Percentiles rank a stretch among this genome's conserved stretches.
Conservation (phyloP, 2,797 vertebrate genomes). For the Cossypha heuglini region DNA sequence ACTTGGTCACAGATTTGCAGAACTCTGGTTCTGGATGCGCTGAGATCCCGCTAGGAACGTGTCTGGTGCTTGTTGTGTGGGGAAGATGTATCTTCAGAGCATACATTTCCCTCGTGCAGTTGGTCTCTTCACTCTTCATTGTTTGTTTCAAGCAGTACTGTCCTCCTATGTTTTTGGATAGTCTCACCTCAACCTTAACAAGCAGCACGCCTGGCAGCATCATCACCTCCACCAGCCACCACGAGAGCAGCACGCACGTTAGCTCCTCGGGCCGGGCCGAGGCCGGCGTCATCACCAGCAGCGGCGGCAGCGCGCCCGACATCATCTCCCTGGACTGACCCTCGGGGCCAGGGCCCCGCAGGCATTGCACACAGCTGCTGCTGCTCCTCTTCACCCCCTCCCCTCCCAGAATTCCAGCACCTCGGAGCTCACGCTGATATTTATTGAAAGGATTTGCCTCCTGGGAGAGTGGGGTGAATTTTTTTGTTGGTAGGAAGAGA, state of each 20-base stretch:
- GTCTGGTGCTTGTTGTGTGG: not conserved
- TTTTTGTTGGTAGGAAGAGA: constrained; percentile 2
- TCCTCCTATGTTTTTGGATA: constrained; percentile 93
- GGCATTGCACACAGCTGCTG: constrained; percentile 28
- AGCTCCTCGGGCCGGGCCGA: constrained; percentile 80
- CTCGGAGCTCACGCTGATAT: constrained; percentile 57
- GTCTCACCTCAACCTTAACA: constrained; percentile 86
- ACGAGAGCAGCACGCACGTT: constrained; percentile 81
- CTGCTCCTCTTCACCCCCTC: not conserved
- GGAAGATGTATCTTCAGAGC: constrained; percentile 23
- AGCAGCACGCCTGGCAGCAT: constrained; percentile 82
- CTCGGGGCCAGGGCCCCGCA: not conserved
- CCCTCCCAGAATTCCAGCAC: not conserved
- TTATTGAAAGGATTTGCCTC: constrained; percentile 71
- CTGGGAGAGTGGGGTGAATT: not conserved
- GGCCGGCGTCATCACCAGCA: constrained; percentile 82
- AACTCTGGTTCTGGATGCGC: fast-evolving
- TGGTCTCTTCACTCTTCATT: constrained; percentile 73
- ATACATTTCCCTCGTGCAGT: constrained; percentile 34
- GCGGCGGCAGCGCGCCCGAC: constrained; percentile 80
- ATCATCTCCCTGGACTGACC: constrained; percentile 92
- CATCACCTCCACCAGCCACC: constrained; percentile 86
- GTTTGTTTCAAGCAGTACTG: constrained; percentile 92
- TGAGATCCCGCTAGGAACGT: fast-evolving
- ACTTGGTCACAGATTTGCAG: not conserved